Evolutionary conservation across 2,797 vertebrate species (phyloP).

Genomic region (Epinephelus malabaricus): DNA sequence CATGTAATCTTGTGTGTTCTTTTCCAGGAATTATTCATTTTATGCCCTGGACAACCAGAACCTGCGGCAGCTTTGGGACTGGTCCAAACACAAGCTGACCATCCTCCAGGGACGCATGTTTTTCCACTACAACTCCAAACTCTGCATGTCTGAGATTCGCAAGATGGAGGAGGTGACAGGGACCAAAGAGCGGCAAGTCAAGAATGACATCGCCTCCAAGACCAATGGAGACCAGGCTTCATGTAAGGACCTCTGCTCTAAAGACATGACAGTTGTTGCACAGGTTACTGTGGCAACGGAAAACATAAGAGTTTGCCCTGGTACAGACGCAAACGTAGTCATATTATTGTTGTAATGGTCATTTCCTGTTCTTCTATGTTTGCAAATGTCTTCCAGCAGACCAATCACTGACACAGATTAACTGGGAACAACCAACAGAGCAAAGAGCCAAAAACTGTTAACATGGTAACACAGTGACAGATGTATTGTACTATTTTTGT

Average conservation of each 20-base stretch:
- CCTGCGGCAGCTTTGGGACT: constrained; percentile 98
- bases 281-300: constrained; percentile 46
- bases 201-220: constrained; percentile 93
- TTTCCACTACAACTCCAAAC: constrained; percentile 97
- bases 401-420: constrained; percentile 46
- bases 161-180: constrained; percentile 95
- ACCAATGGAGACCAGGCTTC: constrained; percentile 98
- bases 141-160: constrained; percentile 94
- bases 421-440: constrained; percentile 56
- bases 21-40: constrained; percentile 94
- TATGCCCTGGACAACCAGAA: constrained; percentile 99
- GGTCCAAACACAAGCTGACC: constrained; percentile 96
- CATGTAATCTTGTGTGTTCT: constrained; percentile 22
- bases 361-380: constrained; percentile 66
- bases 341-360: constrained; percentile 60
- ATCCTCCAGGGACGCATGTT: constrained; percentile 94
- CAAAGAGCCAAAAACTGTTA: constrained; percentile 16
- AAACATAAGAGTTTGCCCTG: constrained; percentile 17
- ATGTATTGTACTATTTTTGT: constrained; percentile 10
- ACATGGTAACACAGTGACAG: constrained; percentile 4
- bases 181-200: constrained; percentile 90
- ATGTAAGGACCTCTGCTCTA: constrained; percentile 86
- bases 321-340: constrained; percentile 39
- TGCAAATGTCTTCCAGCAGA: constrained; percentile 50
- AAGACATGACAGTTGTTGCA: constrained; percentile 6